These are phyloP conservation scores for Phortica magna DNA, from an alignment of 2,888 invertebrate genomes.

Conservation along the genomic window DNA sequence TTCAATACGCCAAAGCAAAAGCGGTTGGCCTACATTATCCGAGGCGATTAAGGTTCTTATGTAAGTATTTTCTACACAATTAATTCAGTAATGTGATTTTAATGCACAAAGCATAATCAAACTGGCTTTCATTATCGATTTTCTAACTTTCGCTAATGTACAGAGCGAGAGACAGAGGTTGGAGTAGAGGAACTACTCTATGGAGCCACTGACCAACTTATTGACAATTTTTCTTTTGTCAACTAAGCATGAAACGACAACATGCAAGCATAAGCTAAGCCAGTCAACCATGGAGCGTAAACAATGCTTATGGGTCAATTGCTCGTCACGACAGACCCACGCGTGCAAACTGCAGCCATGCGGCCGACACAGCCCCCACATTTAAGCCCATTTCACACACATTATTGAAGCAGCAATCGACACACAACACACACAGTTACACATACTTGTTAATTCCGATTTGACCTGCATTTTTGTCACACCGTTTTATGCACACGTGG, in stretches of 20 bases:
- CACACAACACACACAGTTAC: background rate
- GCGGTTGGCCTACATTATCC: no score
- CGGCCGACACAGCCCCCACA: background rate
- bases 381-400: constrained; percentile 12
- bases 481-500: background rate
- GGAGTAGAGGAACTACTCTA: background rate
- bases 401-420: background rate
- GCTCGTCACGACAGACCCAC: background rate
- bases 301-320: background rate
- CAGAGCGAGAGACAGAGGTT: background rate
- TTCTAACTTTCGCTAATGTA: background rate
- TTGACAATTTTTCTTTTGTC: background rate
- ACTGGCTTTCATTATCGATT: background rate
- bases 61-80: no score
- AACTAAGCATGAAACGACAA: background rate
- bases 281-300: background rate
- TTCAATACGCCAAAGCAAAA: no score
- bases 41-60: no score
- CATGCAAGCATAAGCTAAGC: background rate
- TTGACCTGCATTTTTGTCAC: background rate
- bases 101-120: no score
- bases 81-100: no score
- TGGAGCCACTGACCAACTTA: background rate
- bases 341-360: background rate
- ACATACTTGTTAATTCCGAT: background rate